phyloP scores from a whole-genome alignment of 2,888 invertebrate genomes.

The Acanthococcus lagerstroemiae region DNA sequence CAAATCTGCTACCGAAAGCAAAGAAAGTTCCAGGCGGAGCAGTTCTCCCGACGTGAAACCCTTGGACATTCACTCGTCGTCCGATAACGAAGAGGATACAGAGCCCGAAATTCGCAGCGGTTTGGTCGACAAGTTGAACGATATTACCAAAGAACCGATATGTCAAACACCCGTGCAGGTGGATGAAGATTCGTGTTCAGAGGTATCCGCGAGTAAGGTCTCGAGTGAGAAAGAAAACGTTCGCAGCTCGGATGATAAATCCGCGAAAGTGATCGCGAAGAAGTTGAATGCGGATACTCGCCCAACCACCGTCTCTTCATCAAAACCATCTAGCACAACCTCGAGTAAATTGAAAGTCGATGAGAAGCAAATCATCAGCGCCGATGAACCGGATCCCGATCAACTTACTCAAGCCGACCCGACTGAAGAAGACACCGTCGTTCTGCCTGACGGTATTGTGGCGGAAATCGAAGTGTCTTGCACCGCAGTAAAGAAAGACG shows the following conservation, averaged over 20 bases:
- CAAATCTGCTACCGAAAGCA: too few species aligned
- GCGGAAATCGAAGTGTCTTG: slow-evolving; percentile 7
- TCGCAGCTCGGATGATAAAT: not conserved
- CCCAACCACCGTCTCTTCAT: not conserved
- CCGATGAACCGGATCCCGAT: not conserved
- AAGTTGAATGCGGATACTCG: slow-evolving; percentile 7
- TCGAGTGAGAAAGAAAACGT: too few species aligned
- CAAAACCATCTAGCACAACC: not conserved
- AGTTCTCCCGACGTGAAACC: not conserved
- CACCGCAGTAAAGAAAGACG: not conserved
- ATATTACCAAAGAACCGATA: too few species aligned
- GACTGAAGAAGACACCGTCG: too few species aligned
- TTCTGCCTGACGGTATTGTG: not conserved
- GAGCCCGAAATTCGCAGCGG: not conserved
- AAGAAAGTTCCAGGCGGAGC: too few species aligned
- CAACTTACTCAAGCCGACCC: not conserved
- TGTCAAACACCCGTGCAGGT: too few species aligned
- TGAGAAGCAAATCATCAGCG: not conserved
- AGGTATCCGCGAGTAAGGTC: too few species aligned
- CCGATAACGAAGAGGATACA: too few species aligned
- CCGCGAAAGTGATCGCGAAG: not conserved
- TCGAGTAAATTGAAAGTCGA: not conserved
- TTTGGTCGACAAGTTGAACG: not conserved
- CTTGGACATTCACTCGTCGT: too few species aligned
- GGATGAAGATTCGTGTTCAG: too few species aligned